These are phyloP conservation scores for Bettongia penicillata DNA, from an alignment of 2,113 vertebrate species.

Conservation along the genomic window DNA sequence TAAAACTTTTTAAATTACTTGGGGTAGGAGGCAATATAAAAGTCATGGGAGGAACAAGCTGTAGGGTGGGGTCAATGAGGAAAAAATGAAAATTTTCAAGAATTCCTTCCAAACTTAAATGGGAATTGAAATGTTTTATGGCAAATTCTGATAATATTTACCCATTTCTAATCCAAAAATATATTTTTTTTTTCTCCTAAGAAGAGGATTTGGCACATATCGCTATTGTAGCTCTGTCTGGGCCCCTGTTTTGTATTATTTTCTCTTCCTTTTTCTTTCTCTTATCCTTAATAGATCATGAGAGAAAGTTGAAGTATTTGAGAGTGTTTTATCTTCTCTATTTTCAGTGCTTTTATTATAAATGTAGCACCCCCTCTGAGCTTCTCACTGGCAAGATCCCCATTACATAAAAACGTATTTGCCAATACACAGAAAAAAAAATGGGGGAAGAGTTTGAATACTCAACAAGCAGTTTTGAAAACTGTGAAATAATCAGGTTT, in stretches of 20 bases:
- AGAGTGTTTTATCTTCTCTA: background rate
- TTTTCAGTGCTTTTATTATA: background rate
- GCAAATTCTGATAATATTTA: background rate
- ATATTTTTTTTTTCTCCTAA: background rate
- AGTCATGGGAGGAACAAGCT: background rate
- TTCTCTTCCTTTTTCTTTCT: background rate
- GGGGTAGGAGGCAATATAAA: background rate
- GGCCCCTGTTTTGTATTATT: background rate
- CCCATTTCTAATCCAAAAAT: background rate
- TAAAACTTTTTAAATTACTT: background rate
- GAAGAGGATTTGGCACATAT: background rate
- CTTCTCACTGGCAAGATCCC: background rate
- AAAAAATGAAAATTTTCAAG: background rate
- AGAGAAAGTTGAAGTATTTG: conserved; percentile 32
- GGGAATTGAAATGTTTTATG: background rate
- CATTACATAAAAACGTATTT: background rate
- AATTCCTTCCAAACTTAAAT: background rate
- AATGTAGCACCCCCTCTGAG: background rate
- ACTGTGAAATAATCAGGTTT: background rate
- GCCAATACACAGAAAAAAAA: background rate
- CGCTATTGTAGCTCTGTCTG: background rate
- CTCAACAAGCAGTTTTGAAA: background rate
- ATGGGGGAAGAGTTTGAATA: background rate
- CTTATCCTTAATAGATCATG: background rate
- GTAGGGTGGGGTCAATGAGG: background rate